Evolutionary conservation across 2,113 vertebrate genomes (phyloP).

Genomic region (Tachuris rubrigastra): DNA sequence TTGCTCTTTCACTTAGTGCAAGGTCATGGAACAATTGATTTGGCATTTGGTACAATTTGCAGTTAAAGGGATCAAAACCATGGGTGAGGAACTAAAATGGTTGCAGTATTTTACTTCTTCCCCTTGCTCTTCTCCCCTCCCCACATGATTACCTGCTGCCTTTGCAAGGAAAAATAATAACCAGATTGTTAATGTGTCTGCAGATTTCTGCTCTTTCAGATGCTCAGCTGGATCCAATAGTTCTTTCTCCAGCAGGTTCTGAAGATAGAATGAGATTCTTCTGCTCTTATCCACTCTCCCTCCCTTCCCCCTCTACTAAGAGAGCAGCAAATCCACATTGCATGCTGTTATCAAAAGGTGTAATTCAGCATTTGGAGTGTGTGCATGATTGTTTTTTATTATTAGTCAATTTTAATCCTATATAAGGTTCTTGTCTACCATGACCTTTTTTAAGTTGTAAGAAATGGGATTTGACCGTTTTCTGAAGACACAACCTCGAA

Average conservation of each 20-base stretch:
- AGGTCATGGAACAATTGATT: conserved; percentile 50
- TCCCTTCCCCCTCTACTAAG: background rate
- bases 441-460: background rate
- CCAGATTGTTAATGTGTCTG: background rate
- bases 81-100: background rate
- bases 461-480: background rate
- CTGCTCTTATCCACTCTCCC: background rate
- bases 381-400: background rate
- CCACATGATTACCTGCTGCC: background rate
- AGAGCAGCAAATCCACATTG: background rate
- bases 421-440: background rate
- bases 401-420: background rate
- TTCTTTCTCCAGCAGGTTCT: background rate
- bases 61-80: background rate
- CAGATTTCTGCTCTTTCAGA: background rate
- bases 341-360: background rate
- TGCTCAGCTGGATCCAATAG: background rate
- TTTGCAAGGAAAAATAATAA: background rate
- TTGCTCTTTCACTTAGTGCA: conserved; percentile 35
- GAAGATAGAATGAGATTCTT: background rate
- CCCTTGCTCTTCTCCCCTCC: accelerated
- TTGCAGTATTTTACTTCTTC: background rate
- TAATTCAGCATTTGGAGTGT: background rate
- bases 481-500: background rate
- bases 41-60: background rate